phyloP scores from a whole-genome alignment of 2,888 invertebrate genomes.

The Hypercompe scribonia region DNA sequence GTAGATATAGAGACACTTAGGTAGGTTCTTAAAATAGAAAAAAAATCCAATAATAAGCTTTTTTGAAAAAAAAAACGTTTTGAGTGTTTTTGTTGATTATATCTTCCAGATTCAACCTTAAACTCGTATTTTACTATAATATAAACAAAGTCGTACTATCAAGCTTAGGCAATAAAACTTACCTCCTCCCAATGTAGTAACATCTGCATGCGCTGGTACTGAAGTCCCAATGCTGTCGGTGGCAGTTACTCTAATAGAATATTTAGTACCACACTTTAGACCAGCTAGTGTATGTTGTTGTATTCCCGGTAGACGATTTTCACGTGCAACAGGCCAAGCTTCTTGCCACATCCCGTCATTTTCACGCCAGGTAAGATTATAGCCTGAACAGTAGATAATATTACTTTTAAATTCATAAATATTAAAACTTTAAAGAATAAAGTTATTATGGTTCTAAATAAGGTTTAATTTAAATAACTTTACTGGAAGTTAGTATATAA shows the following conservation, averaged over 20 bases:
- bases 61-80: neutral
- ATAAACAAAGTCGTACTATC: neutral
- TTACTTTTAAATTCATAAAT: neutral
- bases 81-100: neutral
- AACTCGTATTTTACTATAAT: no score
- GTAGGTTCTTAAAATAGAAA: no score
- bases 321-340: constrained; percentile 88
- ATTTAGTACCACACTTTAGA: constrained; percentile 93
- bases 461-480: neutral
- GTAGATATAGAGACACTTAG: no score
- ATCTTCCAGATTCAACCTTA: no score
- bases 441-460: neutral
- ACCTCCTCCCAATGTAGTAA: constrained; percentile 87
- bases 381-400: constrained; percentile 62
- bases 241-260: constrained; percentile 92
- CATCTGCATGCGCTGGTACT: constrained; percentile 87
- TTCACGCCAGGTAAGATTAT: constrained; percentile 83
- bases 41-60: no score
- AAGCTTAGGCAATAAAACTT: constrained; percentile 38
- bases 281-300: constrained; percentile 89
- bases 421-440: neutral
- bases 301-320: constrained; percentile 83
- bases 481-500: neutral
- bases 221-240: constrained; percentile 94
- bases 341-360: constrained; percentile 84